Evolutionary conservation across 1,140 invertebrate species (phyloP), one percentile per base, ranked within the genome.

Genomic region (Hyles vespertilio): DNA sequence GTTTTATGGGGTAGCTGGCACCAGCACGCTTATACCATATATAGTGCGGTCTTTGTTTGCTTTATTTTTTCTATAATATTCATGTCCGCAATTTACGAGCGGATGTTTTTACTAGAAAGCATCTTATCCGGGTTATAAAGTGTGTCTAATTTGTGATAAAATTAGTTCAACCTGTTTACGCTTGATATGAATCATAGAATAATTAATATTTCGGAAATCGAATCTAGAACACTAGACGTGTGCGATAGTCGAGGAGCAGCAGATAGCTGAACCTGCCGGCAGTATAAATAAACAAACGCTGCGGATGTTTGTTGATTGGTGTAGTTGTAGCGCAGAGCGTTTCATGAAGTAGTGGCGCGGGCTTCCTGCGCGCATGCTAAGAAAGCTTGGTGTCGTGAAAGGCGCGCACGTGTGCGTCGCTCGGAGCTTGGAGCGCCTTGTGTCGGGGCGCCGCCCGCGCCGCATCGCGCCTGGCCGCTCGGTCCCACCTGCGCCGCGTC

Each of bases 361-460:
- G 66, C 51, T 79, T 82, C 79, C 80, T 79, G 77, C 61, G 60
- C 68, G 80, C 80, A 80, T 84, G 82, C 82, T 79, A 75, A 72
- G 78, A 82, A 81, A 85, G 77, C 76, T 79, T 74, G 63, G 75
- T 79, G 80, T 77, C 62, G 65, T 76, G 79, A 80, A 81, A 82
- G 77, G 75, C 63, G 34, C 72, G 74, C 84, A 86, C 83, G 84
- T 87, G 84, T 84, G 72, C 61, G 58, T 63, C 56, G 61, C 61
- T 22, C 22, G 22, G 22, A 1, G 22, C n/a, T n/a, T 22, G 22
- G 22, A 22, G 22, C 22, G 22, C 22, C 22, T 22, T 22, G 22
- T 22, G 22, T 22, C 32, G 49, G 51, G 55, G 51, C 51, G 70
- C 69, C 81, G 83, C 80, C 80, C 85, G 83, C 83, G 79, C 72